A percentile compares a stretch with the other conserved stretches of the same genome.
phyloP scores from a whole-genome alignment of 2,888 invertebrate genomes.

The Orthonevra nobilis region DNA sequence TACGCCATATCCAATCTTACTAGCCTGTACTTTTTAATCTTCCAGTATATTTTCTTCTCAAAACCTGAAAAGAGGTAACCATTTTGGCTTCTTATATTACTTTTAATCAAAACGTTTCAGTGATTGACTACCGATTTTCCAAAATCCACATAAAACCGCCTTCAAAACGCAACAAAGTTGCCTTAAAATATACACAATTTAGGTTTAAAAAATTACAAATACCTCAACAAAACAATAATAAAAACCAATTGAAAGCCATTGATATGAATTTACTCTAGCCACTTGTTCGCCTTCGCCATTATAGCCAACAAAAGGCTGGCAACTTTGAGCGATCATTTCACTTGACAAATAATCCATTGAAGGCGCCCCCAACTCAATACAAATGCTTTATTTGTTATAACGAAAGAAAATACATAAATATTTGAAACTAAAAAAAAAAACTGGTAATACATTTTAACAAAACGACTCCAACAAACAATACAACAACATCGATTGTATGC shows the following conservation, averaged over 20 bases:
- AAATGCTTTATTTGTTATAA: conserved; percentile 8
- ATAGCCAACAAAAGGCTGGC: conserved; percentile 24
- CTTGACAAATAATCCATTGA: conserved; percentile 8
- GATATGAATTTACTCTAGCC: conserved; percentile 17
- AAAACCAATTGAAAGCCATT: conserved; percentile 19
- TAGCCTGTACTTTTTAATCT: no score
- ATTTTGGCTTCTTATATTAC: no score
- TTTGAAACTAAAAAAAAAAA: conserved; percentile 6
- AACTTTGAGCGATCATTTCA: not conserved
- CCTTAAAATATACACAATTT: no score
- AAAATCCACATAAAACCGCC: no score
- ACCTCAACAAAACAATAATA: no score
- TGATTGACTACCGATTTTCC: no score
- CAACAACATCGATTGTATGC: conserved; percentile 56
- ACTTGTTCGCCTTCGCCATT: conserved; percentile 20
- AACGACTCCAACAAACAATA: conserved; percentile 48
- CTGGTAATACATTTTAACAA: conserved; percentile 29
- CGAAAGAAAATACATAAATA: conserved; percentile 11
- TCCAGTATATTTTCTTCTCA: no score
- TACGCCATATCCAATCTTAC: no score
- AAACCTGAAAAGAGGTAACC: no score
- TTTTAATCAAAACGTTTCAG: no score
- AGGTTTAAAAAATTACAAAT: no score
- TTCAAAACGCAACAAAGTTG: no score
- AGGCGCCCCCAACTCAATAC: conserved; percentile 24